Percentiles rank a stretch among this genome's conserved stretches.
phyloP scores from a whole-genome alignment of 2,888 invertebrate species.

The Tiliacea citrago region DNA sequence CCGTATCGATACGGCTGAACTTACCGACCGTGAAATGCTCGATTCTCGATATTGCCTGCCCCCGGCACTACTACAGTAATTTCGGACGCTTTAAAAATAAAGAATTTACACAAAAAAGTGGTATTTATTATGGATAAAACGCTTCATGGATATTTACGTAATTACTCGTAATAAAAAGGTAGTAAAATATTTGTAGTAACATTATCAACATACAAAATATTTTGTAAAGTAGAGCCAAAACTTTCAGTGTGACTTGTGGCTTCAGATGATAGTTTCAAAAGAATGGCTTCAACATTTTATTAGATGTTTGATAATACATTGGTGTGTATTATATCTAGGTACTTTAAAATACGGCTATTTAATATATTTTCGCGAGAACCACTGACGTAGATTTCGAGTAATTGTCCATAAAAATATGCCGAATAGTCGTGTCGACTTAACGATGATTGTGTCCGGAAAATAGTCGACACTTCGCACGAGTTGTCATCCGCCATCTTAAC shows the following conservation, averaged over 20 bases:
- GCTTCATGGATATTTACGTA: slow-evolving; percentile 54
- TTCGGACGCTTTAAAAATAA: slow-evolving; percentile 77
- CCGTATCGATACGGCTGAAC: slow-evolving; percentile 88
- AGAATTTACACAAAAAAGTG: slow-evolving; percentile 64
- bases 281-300: background rate
- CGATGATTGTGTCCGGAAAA: slow-evolving; percentile 79
- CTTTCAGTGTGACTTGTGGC: slow-evolving; percentile 10
- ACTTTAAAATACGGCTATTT: slow-evolving; percentile 6
- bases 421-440: slow-evolving; percentile 73
- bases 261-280: slow-evolving; percentile 9
- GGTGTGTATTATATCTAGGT: background rate
- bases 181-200: slow-evolving; percentile 49
- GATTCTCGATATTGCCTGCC: slow-evolving; percentile 84
- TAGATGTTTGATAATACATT: background rate
- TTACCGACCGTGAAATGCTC: slow-evolving; percentile 89
- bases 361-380: slow-evolving; percentile 25
- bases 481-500: slow-evolving; percentile 70
- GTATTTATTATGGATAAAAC: slow-evolving; percentile 55
- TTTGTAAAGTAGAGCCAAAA: background rate
- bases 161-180: slow-evolving; percentile 42
- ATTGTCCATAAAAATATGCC: slow-evolving; percentile 68
- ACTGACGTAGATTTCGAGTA: slow-evolving; percentile 45
- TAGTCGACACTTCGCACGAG: slow-evolving; percentile 69
- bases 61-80: slow-evolving; percentile 78
- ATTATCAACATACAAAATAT: background rate